These are phyloP conservation scores for Machaerirhynchus nigripectus DNA, from an alignment of 2,113 vertebrate genomes.

Conservation along the genomic window DNA sequence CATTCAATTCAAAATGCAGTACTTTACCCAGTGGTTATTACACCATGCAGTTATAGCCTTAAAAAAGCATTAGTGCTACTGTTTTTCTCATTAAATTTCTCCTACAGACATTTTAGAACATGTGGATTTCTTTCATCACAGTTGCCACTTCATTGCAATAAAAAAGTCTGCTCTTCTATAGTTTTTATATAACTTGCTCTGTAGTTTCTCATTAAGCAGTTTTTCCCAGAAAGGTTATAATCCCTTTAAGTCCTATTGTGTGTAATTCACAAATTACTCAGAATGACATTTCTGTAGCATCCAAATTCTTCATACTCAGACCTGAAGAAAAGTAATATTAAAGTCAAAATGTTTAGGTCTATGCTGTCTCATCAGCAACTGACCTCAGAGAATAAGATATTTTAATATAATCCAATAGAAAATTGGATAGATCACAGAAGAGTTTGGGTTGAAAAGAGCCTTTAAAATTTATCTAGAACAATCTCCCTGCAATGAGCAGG, in stretches of 20 bases:
- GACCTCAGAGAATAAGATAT: not conserved
- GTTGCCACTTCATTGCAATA: not conserved
- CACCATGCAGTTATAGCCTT: not conserved
- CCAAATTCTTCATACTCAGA: not conserved
- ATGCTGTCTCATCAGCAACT: not conserved
- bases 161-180: not conserved
- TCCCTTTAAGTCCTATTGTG: not conserved
- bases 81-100: not conserved
- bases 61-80: not conserved
- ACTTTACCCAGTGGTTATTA: not conserved
- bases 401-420: not conserved
- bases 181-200: not conserved
- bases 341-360: not conserved
- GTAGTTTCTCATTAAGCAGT: not conserved
- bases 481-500: fast-evolving
- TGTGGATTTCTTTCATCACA: not conserved
- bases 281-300: not conserved
- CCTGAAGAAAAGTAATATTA: not conserved
- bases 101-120: not conserved
- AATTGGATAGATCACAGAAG: not conserved
- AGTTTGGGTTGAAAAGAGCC: not conserved
- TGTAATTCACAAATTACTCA: not conserved
- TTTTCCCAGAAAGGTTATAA: not conserved
- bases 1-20: not conserved
- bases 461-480: not conserved